Evolutionary conservation across 2,113 vertebrate genomes (phyloP).

Genomic region (Amblyopsis rosae): DNA sequence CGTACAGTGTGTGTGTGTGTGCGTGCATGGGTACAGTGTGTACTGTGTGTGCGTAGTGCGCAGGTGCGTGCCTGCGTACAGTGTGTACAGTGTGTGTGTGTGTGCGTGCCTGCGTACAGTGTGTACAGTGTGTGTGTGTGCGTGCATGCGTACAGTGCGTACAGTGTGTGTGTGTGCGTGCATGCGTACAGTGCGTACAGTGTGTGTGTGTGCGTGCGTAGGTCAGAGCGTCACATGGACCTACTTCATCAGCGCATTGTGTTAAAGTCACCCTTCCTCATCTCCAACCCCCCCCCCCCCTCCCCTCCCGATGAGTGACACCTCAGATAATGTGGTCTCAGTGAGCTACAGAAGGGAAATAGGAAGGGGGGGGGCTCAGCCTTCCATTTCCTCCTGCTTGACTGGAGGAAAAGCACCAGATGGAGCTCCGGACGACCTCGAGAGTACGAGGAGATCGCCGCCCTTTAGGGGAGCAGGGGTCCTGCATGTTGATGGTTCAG

Average conservation of each 20-base stretch:
- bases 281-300: slow-evolving; percentile 33
- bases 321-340: slow-evolving; percentile 62
- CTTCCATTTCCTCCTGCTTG: slow-evolving; percentile 59
- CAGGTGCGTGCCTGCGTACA: too few species aligned
- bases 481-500: not conserved
- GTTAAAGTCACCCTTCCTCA: slow-evolving; percentile 65
- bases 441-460: not conserved
- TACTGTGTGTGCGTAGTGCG: not conserved
- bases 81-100: too few species aligned
- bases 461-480: too few species aligned
- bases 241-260: slow-evolving; percentile 58
- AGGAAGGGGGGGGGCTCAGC: slow-evolving; percentile 47
- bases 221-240: slow-evolving; percentile 42
- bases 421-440: too few species aligned
- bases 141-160: not conserved
- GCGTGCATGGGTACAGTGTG: too few species aligned
- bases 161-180: not conserved
- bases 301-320: slow-evolving; percentile 54
- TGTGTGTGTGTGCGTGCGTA: slow-evolving; percentile 5
- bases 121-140: not conserved
- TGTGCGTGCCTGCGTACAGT: not conserved
- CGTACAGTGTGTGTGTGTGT: slow-evolving; percentile 9
- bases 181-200: not conserved
- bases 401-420: slow-evolving; percentile 59
- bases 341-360: slow-evolving; percentile 25